Base-by-base conservation (phyloP, 2,888 invertebrate species). In the Andrena trimmerana region DNA sequence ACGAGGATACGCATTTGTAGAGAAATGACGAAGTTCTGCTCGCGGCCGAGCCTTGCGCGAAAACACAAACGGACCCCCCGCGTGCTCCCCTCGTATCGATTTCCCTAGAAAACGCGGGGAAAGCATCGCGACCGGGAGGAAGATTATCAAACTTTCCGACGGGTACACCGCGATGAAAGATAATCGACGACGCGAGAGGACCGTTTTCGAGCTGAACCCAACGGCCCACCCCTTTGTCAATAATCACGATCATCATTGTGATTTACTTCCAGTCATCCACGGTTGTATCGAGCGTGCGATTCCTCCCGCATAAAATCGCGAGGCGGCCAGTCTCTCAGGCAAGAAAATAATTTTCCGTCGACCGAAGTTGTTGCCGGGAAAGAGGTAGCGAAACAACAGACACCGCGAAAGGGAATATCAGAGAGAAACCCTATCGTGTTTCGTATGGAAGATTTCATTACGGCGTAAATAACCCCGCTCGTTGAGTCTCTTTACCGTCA, bases 261-360 rank as follows among this genome's bases (percentile, higher is more conserved):
- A 42, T 42, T 42, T 42, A 42, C 4, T 4, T 13, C 3, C 42
- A 13, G 42, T 42, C 42, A 13, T 42, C 42, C 42, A 42, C 42
- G 42, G 13, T 42, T 42, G 42, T 4, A 13, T 60, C 70, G 54
- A 59, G 31, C 67, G 24, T 13, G 29, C 2, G 13, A 36, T 63
- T 36, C 42, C 42, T 48, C 33, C 13, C 69, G 20, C 57, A 59
- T 69, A 59, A 75, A 78, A 57, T 31, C 57, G 4, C 20, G 7
- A 16, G 29, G 29, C 20, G 16, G 48, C 48, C 42, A 48, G 57
- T 77, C 65, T 33, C 54, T 42, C 10, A 7, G 29, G 16, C 68
- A 60, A 29, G 75, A 78, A 78, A 75, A 70, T 81, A 52, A 78
- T 78, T 86, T 71, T 84, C 73, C 60, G 36, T 33, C 13, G 6